phyloP scores from a whole-genome alignment of 1,140 invertebrate genomes.

The Drosophila serrata region DNA sequence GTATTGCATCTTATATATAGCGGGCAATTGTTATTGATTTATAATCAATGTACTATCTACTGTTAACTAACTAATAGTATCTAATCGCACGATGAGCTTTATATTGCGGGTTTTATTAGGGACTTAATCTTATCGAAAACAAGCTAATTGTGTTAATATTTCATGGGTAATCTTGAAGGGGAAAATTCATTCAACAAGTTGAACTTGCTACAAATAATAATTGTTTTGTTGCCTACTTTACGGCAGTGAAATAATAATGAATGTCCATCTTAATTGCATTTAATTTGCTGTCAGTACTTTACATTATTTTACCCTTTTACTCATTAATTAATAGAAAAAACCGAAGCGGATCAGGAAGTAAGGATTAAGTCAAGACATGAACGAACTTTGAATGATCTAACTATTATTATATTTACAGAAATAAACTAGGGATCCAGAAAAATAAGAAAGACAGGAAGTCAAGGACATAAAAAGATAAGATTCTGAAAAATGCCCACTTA shows the following conservation, averaged over 20 bases:
- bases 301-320: constrained; percentile 10
- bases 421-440: not conserved
- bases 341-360: not conserved
- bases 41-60: constrained; percentile 2
- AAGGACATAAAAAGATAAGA: not conserved
- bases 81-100: constrained; percentile 24
- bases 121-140: constrained; percentile 5
- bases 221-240: constrained; percentile 8
- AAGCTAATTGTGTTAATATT: constrained; percentile 6
- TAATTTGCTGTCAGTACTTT: not conserved
- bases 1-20: constrained; percentile 13
- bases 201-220: not conserved
- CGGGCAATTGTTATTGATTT: constrained; percentile 3
- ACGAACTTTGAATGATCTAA: not conserved
- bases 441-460: not conserved
- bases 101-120: not conserved
- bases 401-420: not conserved
- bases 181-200: constrained; percentile 9
- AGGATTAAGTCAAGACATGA: too few relatives aligned
- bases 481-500: accelerated
- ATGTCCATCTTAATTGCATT: too few relatives aligned
- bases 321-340: constrained; percentile 15
- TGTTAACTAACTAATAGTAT: not conserved
- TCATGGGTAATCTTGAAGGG: constrained; percentile 6
- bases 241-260: not conserved